Conservation (phyloP, 2,888 invertebrate species). For the Tachina fera region DNA sequence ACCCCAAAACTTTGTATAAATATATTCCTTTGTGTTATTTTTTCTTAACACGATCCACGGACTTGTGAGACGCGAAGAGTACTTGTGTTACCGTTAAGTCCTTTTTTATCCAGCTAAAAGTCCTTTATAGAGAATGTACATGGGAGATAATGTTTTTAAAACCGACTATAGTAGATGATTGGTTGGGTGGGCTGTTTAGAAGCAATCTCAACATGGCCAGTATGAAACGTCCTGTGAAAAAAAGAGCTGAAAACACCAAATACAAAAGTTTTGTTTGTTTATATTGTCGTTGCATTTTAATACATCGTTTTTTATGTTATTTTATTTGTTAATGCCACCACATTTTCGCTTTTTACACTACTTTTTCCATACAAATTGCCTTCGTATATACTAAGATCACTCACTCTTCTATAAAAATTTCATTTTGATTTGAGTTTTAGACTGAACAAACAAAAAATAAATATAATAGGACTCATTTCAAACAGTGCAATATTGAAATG, state of each 20-base stretch:
- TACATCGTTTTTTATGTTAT: conserved; percentile 49
- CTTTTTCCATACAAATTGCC: conserved; percentile 82
- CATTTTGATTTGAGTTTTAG: conserved; percentile 52
- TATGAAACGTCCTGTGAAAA: conserved; percentile 79
- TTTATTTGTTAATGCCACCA: conserved; percentile 75
- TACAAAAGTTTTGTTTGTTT: conserved; percentile 78
- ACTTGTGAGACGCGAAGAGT: conserved; percentile 72
- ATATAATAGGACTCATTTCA: conserved; percentile 63
- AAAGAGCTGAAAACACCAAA: conserved; percentile 82
- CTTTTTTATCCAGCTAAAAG: conserved; percentile 63
- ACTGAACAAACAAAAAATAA: conserved; percentile 52
- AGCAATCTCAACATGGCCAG: conserved; percentile 71
- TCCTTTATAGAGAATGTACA: conserved; percentile 65
- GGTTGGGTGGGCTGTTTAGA: conserved; percentile 64
- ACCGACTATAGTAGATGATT: conserved; percentile 65
- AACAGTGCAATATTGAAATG: conserved; percentile 58
- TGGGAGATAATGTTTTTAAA: conserved; percentile 57
- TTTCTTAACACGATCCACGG: conserved; percentile 69
- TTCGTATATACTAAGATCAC: conserved; percentile 65
- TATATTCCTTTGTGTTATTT: conserved; percentile 79
- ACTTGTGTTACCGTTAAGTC: conserved; percentile 74
- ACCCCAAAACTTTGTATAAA: conserved; percentile 81
- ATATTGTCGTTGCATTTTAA: conserved; percentile 73
- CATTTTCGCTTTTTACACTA: conserved; percentile 73
- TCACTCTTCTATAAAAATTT: conserved; percentile 65